These are phyloP conservation scores for Chlorops oryzae DNA, from an alignment of 1,140 invertebrate species.

Conservation along the genomic window DNA sequence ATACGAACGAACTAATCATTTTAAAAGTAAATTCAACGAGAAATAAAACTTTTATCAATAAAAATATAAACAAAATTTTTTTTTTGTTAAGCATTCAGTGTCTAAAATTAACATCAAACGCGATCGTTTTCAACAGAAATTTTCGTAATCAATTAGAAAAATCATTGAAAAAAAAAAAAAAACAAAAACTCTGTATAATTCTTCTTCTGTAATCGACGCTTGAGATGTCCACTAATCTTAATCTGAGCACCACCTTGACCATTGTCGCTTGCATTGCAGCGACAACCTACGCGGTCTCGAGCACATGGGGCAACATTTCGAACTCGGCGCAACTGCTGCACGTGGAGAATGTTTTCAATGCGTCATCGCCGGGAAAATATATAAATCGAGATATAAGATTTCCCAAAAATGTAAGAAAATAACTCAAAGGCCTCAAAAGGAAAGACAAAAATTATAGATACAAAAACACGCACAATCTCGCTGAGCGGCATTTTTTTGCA, in stretches of 20 bases:
- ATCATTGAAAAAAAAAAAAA: conserved; percentile 1
- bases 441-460: not conserved
- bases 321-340: conserved; percentile 36
- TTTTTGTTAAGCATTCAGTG: no score
- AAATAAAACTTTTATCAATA: no score
- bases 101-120: conserved; percentile 1
- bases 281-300: conserved; percentile 27
- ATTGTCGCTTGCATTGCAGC: conserved; percentile 15
- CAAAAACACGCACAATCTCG: not conserved
- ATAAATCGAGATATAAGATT: conserved; percentile 36
- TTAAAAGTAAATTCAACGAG: no score
- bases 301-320: conserved; percentile 38
- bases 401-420: conserved; percentile 34
- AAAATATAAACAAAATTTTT: no score
- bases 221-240: no score
- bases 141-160: not conserved
- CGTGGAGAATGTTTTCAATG: conserved; percentile 29
- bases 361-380: conserved; percentile 34
- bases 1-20: no score
- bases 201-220: no score
- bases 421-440: not conserved
- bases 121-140: not conserved
- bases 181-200: not conserved
- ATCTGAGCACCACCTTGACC: not conserved
- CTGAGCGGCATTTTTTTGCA: not conserved